Evolutionary conservation across 2,888 invertebrate species (phyloP).

Genomic region (Cynaeus angustus): DNA sequence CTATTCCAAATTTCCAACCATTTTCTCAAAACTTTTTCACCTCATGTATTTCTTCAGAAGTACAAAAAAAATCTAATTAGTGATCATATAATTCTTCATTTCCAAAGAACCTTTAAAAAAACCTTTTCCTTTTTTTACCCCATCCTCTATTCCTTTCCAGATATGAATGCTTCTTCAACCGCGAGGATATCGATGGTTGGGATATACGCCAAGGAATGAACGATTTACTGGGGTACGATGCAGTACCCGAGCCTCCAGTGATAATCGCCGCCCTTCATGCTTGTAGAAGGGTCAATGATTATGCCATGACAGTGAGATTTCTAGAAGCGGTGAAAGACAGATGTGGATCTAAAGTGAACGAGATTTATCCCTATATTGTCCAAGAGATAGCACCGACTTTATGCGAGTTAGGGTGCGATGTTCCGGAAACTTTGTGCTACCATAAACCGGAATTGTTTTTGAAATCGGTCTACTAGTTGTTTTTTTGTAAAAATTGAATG

Average conservation of each 20-base stretch:
- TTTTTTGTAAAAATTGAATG: not conserved
- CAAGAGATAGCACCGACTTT: constrained; percentile 94
- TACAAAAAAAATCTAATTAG: too few species aligned
- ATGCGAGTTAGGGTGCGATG: constrained; percentile 92
- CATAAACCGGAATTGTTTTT: constrained; percentile 93
- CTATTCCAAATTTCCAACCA: too few species aligned
- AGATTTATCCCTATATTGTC: constrained; percentile 90
- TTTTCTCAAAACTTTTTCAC: too few species aligned
- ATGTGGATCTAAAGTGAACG: constrained; percentile 82
- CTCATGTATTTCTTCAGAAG: too few species aligned
- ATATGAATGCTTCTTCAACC: constrained; percentile 88
- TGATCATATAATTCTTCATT: too few species aligned
- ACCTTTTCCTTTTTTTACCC: constrained; percentile 8
- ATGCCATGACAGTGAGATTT: constrained; percentile 80
- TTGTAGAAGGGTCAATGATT: constrained; percentile 79
- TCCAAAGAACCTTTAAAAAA: too few species aligned
- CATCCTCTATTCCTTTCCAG: constrained; percentile 68
- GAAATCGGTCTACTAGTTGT: constrained; percentile 16
- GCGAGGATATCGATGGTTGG: constrained; percentile 92
- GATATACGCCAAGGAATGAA: constrained; percentile 75
- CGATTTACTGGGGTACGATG: constrained; percentile 74
- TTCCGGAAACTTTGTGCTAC: constrained; percentile 96
- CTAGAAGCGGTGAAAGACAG: constrained; percentile 93
- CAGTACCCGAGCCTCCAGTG: constrained; percentile 77
- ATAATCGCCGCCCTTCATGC: constrained; percentile 76